A percentile compares a stretch with the other conserved stretches of the same genome.
Evolutionary conservation across 2,888 invertebrate genomes (phyloP).

Genomic region (Parnassius smintheus): DNA sequence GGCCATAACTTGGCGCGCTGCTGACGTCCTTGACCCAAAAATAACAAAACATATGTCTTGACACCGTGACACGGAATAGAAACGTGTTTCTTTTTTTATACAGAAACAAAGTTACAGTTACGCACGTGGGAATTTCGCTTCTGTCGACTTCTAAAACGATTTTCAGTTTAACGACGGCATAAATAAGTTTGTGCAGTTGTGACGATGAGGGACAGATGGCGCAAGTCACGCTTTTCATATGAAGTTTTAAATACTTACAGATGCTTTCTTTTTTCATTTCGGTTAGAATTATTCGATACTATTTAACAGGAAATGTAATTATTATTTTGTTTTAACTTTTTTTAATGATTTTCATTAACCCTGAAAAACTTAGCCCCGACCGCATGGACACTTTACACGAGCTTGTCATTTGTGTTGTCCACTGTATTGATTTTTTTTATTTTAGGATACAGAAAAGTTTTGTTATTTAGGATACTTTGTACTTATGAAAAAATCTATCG

Average conservation of each 20-base stretch:
- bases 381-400: too few species aligned
- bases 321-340: too few species aligned
- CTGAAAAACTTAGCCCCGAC: too few species aligned
- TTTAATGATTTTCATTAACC: too few species aligned
- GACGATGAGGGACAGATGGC: not conserved
- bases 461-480: too few species aligned
- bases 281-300: too few species aligned
- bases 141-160: constrained; percentile 1
- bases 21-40: constrained; percentile 68
- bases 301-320: too few species aligned
- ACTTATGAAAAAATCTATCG: too few species aligned
- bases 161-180: constrained; percentile 7
- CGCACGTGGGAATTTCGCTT: not conserved
- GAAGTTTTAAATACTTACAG: not conserved
- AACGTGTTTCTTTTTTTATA: constrained; percentile 36
- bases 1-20: constrained; percentile 42
- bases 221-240: not conserved
- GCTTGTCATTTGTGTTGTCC: too few species aligned
- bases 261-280: too few species aligned
- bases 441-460: too few species aligned
- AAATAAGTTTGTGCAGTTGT: constrained; percentile 2
- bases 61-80: constrained; percentile 56
- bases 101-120: constrained; percentile 12
- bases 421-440: too few species aligned
- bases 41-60: constrained; percentile 64